Evolutionary conservation across 1,140 invertebrate species (phyloP).

Genomic region (Zaprionus ghesquierei): DNA sequence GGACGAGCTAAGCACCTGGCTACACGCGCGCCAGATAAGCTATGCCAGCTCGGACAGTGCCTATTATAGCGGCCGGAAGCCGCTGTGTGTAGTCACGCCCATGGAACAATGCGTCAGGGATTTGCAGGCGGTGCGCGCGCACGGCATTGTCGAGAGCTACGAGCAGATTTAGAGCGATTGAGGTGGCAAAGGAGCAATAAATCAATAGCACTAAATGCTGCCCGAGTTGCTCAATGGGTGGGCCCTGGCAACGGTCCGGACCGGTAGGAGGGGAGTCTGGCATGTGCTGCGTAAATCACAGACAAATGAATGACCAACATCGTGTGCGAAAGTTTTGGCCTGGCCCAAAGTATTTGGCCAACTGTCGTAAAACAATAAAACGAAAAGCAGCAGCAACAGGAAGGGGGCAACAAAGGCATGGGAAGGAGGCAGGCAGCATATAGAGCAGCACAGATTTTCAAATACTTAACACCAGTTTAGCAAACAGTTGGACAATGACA

Average conservation of each 20-base stretch:
- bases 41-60: conserved; percentile 53
- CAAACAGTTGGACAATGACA: conserved; percentile 72
- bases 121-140: conserved; percentile 41
- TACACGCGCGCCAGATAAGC: conserved; percentile 43
- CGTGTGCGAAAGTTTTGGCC: conserved; percentile 63
- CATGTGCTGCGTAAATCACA: conserved; percentile 63
- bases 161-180: conserved; percentile 41
- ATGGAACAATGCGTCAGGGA: conserved; percentile 58
- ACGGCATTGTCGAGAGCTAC: conserved; percentile 58
- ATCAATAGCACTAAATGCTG: conserved; percentile 70
- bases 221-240: conserved; percentile 19
- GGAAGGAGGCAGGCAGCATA: neutral
- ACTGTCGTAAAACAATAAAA: conserved; percentile 80
- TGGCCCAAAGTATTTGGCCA: conserved; percentile 73
- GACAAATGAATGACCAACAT: conserved; percentile 79
- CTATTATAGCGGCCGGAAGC: conserved; percentile 63
- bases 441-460: conserved; percentile 62
- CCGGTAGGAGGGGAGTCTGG: neutral
- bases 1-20: conserved; percentile 62
- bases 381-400: conserved; percentile 50
- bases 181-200: conserved; percentile 48
- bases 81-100: conserved; percentile 70
- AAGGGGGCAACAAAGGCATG: neutral
- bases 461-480: conserved; percentile 78
- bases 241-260: neutral